Percentiles rank a stretch among this genome's conserved stretches.
Conservation (phyloP, 1,140 invertebrate species). For the Agrilus planipennis region DNA sequence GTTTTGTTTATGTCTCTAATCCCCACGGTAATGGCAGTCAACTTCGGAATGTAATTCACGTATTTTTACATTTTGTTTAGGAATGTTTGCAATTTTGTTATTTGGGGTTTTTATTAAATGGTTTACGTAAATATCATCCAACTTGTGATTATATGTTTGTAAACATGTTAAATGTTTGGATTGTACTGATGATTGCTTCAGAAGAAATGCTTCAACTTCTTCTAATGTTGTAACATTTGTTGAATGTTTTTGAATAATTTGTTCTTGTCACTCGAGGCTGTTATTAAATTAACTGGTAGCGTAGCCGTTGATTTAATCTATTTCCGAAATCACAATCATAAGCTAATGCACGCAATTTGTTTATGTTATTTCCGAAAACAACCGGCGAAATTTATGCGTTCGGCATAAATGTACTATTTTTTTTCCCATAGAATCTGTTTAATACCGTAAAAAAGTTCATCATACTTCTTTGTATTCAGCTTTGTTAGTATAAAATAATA, state of each 20-base stretch:
- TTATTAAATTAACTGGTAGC: not conserved
- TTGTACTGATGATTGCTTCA: not conserved
- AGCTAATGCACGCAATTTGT: not conserved
- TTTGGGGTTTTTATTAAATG: not conserved
- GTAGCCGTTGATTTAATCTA: not conserved
- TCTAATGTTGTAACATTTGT: not conserved
- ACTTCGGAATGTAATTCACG: not conserved
- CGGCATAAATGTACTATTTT: not conserved
- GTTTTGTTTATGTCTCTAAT: not conserved
- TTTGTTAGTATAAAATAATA: not conserved
- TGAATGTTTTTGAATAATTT: conserved; percentile 1
- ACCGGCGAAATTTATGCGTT: not conserved
- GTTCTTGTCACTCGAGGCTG: not conserved
- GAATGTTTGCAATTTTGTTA: not conserved
- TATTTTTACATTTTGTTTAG: not conserved
- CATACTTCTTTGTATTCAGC: not conserved
- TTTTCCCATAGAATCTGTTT: not conserved
- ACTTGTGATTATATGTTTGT: not conserved
- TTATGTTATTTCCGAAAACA: not conserved
- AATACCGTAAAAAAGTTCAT: too few species aligned
- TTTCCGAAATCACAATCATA: not conserved
- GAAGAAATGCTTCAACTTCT: not conserved
- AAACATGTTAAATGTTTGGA: not conserved
- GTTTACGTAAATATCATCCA: not conserved
- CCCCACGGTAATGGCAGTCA: not conserved